Evolutionary conservation across 2,888 invertebrate species (phyloP), one percentile per base, ranked within the genome.

Genomic region (Matsumyia berberina): DNA sequence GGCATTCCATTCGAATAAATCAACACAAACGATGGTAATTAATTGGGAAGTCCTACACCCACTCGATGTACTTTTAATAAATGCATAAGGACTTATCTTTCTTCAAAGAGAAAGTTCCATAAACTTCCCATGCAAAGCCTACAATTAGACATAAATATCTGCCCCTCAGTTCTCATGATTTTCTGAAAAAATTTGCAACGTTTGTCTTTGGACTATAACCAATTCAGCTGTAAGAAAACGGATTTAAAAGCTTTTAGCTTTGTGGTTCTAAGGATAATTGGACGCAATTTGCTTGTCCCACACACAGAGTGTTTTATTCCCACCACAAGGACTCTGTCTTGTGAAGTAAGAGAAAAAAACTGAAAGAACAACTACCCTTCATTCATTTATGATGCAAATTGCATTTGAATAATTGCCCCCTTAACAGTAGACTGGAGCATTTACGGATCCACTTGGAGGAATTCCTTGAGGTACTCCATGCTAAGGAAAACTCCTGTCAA

Each of bases 301-400:
- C 3, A 12, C 3, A 37, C 44, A 44, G n/a, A n/a, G n/a, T 31
- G 46, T 31, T n/a, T 46, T 5, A 17, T 62, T 62, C 62, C 19
- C 46, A 46, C 19, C 1, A 24, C 4, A n/a, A n/a, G n/a, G n/a
- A n/a, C n/a, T n/a, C n/a, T n/a, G n/a, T n/a, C n/a, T n/a, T n/a
- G 4, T 24, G 24, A 24, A 24, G 24, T n/a, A n/a, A n/a, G n/a
- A n/a, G 24, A 24, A 4, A 24, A 24, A 24, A 24, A 4, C 24
- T 3, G 4, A 24, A 24, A 24, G 4, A 24, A 24, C 24, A 24
- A 4, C 24, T 24, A 24, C 4, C 1, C 24, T 19, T 5, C 5
- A 31, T 29, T 58, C 49, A 49, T 70, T 58, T 49, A 46, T 4
- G 9, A 69, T 69, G 69, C 69, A 77, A 77, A 77, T 77, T 69